Evolutionary conservation across 2,888 invertebrate genomes (phyloP), one percentile per base, ranked within the genome.

Genomic region (Autographa gamma): DNA sequence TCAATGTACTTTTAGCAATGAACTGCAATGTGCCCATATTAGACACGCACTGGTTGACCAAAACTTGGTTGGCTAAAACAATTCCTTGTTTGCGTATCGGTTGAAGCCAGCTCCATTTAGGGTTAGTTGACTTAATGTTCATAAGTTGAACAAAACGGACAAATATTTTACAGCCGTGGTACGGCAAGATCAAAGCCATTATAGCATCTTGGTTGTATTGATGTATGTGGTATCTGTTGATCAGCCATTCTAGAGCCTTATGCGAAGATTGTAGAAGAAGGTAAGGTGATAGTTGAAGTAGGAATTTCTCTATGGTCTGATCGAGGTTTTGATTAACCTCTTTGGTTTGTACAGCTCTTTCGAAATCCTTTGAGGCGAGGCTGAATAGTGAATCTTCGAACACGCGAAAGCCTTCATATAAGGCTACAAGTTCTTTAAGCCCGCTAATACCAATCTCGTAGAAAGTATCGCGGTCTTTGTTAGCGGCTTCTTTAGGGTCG

Each of bases 171-270:
- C 98, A 98, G 86, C 99, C 98, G 91, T 99, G 99, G 90, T 99
- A 99, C 0, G 99, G 99, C 67, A 99, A 92, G 68, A 98, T 97
- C 11, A 98, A 95, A 74, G 97, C 96, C 85, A 99, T 95, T 56
- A 99, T 95, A 0, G 97, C 97, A 86, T 98, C 97, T 69, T 97
- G 97, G 88, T 99, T 99, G 91, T 98, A 99, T 66, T 98, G 96
- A 85, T 99, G 98, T 74, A 99, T 97, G 79, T 97, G 97, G 89
- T 97, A 99, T 81, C 99, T 97, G 86, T 98, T 97, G 60, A 99
- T 97, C 4, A 99, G 96, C 99, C 99, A 99, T 95, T 99, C 99
- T 61, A 99, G 91, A 2, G 98, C 97, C 95, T 99, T 98, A 80
- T 99, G 98, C 0, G 96, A 91, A 0, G 98, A 97, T 83, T 97